Percentiles rank a stretch among this genome's conserved stretches.
These are phyloP conservation scores for Pollenia amentaria DNA, from an alignment of 2,888 invertebrate species.

Conservation along the genomic window DNA sequence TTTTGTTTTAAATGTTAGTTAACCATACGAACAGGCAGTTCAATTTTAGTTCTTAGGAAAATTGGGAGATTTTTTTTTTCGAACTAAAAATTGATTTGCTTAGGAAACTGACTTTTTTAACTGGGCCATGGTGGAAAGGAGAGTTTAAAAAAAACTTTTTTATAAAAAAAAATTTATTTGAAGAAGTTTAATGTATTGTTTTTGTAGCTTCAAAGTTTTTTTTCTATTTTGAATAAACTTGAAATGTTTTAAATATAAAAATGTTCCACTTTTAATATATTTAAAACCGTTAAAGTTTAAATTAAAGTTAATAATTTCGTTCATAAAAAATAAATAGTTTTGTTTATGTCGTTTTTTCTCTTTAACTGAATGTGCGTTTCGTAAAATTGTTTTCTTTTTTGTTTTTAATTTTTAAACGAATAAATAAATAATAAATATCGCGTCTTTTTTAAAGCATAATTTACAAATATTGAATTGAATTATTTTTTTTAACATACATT, in stretches of 20 bases:
- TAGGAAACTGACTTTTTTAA: constrained; percentile 6
- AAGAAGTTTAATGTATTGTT: constrained; percentile 33
- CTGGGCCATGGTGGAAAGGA: constrained; percentile 45
- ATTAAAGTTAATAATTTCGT: constrained; percentile 48
- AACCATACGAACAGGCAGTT: constrained; percentile 4
- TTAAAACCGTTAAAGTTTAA: constrained; percentile 38
- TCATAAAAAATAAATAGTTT: constrained; percentile 68
- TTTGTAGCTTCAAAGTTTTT: constrained; percentile 23
- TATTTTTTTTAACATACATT: not conserved
- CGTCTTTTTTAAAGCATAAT: constrained; percentile 32
- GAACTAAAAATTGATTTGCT: constrained; percentile 19
- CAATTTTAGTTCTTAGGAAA: constrained; percentile 30
- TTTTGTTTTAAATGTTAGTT: too few species aligned
- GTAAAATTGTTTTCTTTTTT: constrained; percentile 26
- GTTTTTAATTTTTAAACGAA: constrained; percentile 5
- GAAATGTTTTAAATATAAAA: constrained; percentile 74
- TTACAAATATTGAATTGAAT: constrained; percentile 29
- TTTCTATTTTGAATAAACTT: constrained; percentile 29
- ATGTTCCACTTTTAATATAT: constrained; percentile 81
- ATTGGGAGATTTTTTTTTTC: constrained; percentile 54
- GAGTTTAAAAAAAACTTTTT: constrained; percentile 24
- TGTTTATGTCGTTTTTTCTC: constrained; percentile 37
- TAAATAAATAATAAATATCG: constrained; percentile 34
- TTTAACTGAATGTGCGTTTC: constrained; percentile 57
- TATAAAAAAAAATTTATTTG: not conserved